Evolutionary conservation across 2,113 vertebrate species (phyloP), one percentile per base, ranked within the genome.

Genomic region (Raja brachyura): DNA sequence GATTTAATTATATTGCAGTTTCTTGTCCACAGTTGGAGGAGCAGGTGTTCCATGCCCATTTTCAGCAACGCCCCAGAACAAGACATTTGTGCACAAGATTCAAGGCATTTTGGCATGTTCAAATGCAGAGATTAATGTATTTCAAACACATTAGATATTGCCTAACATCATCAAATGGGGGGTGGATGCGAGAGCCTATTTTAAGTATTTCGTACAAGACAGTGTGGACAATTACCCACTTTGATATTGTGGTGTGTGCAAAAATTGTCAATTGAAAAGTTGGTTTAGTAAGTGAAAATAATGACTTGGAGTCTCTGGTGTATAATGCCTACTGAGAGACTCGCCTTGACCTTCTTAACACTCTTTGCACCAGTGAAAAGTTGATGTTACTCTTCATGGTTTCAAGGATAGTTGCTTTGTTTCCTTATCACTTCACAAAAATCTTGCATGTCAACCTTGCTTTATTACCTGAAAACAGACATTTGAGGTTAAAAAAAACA

Each of bases 401-500:
- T 70, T 92, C 68, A 25, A 3, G 48, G 68, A 68, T 10, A 73
- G 68, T n/a, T 25, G 90, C 66, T 92, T 48, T 25, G 5, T 54
- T 92, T 73, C 39, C 70, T 92, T 54, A 22, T 28, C 25, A 54
- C 68, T 92, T 73, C 10, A 10, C 66, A 74, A 73, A 92, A 74
- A 92, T 92, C 90, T 20, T 92, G 54, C 73, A 20, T 73, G 39
- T 73, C 33, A 92, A 68, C 5, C 22, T 54, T 54, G 54, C 68
- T 92, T 90, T 92, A 54, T 54, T 92, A 54, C 68, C 90, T 73
- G 31, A 28, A 70, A 73, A 74, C 70, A 54, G 68, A 92, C 22
- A 31, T 28, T 9, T 13, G 68, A 73, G 90, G 90, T 92, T 25
- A 92, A 92, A 54, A 88, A 92, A 73, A 39, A 20, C 39, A 48